Evolutionary conservation across 2,888 invertebrate genomes (phyloP).

Genomic region (Leptopterna dolabrata): DNA sequence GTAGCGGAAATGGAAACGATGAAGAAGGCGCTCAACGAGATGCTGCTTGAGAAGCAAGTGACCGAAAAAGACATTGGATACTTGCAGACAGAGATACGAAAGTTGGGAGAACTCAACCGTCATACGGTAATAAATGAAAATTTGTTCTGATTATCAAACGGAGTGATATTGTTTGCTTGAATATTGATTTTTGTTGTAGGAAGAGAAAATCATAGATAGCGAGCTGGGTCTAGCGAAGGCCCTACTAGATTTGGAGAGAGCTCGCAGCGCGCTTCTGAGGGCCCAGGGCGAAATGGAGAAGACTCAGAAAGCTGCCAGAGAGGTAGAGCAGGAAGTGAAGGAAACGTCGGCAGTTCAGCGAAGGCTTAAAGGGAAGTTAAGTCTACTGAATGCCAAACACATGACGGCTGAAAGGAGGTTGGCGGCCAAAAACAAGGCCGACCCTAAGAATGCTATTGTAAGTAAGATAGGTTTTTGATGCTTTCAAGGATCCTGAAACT

Average conservation of each 20-base stretch:
- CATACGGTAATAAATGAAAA: not conserved
- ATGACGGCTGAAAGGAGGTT: not conserved
- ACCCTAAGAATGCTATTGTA: slow-evolving; percentile 10
- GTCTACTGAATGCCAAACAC: not conserved
- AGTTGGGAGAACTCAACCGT: slow-evolving; percentile 25
- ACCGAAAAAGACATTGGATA: slow-evolving; percentile 30
- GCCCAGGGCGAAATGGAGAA: not conserved
- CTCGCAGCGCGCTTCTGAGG: not conserved
- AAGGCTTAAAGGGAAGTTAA: slow-evolving; percentile 16
- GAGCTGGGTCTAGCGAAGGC: slow-evolving; percentile 27
- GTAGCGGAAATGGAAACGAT: slow-evolving; percentile 18
- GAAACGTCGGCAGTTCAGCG: not conserved
- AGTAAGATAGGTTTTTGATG: not conserved
- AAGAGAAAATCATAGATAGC: slow-evolving; percentile 41
- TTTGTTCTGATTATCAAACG: not conserved
- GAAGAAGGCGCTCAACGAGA: slow-evolving; percentile 11
- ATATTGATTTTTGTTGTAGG: not conserved
- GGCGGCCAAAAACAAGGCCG: slow-evolving; percentile 26
- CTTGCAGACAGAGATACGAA: slow-evolving; percentile 28
- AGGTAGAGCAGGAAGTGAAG: slow-evolving; percentile 11
- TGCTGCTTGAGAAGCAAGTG: slow-evolving; percentile 10
- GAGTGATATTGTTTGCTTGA: not conserved
- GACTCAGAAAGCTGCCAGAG: not conserved
- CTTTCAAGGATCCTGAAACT: not conserved
- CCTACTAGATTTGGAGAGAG: slow-evolving; percentile 17